These are phyloP conservation scores for Paracyclopina nana DNA, from an alignment of 1,140 invertebrate genomes.

Conservation along the genomic window DNA sequence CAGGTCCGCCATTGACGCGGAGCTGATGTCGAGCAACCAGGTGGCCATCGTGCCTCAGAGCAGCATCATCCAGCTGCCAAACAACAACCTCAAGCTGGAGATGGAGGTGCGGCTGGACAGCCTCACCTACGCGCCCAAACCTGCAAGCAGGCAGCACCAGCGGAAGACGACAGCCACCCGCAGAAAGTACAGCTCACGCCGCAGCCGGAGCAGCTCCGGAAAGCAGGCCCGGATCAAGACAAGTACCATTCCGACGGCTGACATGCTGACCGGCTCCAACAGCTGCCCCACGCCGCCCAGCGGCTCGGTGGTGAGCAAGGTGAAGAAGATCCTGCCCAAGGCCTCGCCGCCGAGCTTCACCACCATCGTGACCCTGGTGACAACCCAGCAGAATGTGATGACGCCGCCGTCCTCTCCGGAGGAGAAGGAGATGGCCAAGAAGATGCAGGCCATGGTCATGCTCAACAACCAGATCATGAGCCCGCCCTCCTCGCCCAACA, in stretches of 20 bases:
- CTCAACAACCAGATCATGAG: slow-evolving; percentile 9
- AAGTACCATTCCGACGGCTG: too few relatives aligned
- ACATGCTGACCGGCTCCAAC: not conserved
- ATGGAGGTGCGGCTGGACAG: slow-evolving; percentile 4
- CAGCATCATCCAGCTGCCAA: slow-evolving; percentile 8
- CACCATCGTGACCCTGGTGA: slow-evolving; percentile 8
- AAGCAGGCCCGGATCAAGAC: not conserved
- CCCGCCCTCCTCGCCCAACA: not conserved
- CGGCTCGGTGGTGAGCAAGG: not conserved
- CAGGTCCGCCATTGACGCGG: not conserved
- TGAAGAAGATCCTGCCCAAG: not conserved
- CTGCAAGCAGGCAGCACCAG: not conserved
- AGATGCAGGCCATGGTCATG: not conserved
- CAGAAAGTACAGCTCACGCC: not conserved
- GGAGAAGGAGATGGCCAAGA: slow-evolving; percentile 9
- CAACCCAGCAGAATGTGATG: not conserved
- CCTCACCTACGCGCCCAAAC: not conserved
- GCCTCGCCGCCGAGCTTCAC: not conserved
- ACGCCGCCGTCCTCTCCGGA: slow-evolving; percentile 10
- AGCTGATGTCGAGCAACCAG: not conserved
- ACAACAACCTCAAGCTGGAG: slow-evolving; percentile 10
- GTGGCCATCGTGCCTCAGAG: not conserved
- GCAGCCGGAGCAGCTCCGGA: not conserved
- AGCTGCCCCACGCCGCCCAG: not conserved
- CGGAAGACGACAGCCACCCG: too few relatives aligned